Evolutionary conservation across 1,140 invertebrate genomes (phyloP).

Genomic region (Drosophila busckii): DNA sequence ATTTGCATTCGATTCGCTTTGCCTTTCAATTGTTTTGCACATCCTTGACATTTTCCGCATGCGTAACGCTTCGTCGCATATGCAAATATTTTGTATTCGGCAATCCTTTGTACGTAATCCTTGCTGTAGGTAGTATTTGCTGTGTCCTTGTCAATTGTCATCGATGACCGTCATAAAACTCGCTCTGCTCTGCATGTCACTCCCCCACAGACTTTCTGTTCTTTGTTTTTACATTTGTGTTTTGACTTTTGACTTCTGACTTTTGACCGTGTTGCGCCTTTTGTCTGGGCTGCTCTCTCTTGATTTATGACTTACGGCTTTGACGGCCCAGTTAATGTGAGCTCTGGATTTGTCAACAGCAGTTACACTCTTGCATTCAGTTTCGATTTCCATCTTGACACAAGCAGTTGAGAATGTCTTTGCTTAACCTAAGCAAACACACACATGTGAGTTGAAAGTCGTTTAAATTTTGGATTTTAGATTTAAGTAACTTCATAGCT

Average conservation of each 20-base stretch:
- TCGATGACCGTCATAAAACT: slow-evolving; percentile 66
- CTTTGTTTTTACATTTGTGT: slow-evolving; percentile 54
- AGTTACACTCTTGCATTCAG: too few species aligned
- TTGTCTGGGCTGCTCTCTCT: slow-evolving; percentile 9
- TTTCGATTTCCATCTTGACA: slow-evolving; percentile 45
- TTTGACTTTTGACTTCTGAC: slow-evolving; percentile 25
- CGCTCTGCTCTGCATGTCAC: slow-evolving; percentile 20
- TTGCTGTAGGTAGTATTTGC: slow-evolving; percentile 59
- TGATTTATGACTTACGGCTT: slow-evolving; percentile 64
- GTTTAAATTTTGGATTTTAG: too few species aligned
- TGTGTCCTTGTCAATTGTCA: slow-evolving; percentile 51
- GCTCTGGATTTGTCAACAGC: slow-evolving; percentile 15
- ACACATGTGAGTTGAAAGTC: too few species aligned
- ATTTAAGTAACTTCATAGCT: too few species aligned
- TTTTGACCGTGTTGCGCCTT: slow-evolving; percentile 43
- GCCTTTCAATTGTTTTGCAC: neutral
- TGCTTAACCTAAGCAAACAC: too few species aligned
- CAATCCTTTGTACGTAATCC: slow-evolving; percentile 77
- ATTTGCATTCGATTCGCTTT: slow-evolving; percentile 2
- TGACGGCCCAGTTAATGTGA: slow-evolving; percentile 27
- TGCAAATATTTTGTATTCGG: slow-evolving; percentile 71
- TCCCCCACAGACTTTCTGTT: slow-evolving; percentile 36
- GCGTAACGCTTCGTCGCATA: slow-evolving; percentile 50
- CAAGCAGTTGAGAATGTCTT: slow-evolving; percentile 30
- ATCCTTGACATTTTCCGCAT: slow-evolving; percentile 58